Evolutionary conservation across 2,888 invertebrate genomes (phyloP), one percentile per base, ranked within the genome.

Genomic region (Pollenia labialis): DNA sequence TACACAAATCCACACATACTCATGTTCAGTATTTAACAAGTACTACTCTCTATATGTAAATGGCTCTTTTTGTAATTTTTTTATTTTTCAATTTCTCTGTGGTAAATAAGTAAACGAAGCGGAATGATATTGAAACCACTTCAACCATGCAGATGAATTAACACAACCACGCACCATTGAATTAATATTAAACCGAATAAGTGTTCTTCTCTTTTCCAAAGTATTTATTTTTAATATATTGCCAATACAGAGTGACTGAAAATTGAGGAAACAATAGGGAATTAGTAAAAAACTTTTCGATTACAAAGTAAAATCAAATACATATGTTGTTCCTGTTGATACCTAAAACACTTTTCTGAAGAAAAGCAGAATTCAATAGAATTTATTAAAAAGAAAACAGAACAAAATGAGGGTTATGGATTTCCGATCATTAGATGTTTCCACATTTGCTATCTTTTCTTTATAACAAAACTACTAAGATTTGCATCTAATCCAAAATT

Each of bases 81-180:
- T 42, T n/a, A n/a, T 42, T 79, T 56, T 60, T 60, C 14, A 58
- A 44, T 18, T 71, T 9, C 60, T 79, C 79, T 8, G 58, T 75
- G 42, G n/a, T 72, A 80, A 86, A 83, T 69, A 71, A 80, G 60
- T 60, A 56, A 83, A 83, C 83, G 80, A 83, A 62, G 83, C 86
- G 83, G 80, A 86, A 81, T 86, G 86, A 86, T 86, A 86, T 86
- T 86, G 86, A 86, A 86, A 86, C 66, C 80, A 83, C 80, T 83
- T 76, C 68, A 81, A 40, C 52, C 72, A 74, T 80, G 71, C 76
- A 76, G 72, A 81, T 69, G 66, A 81, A 86, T 83, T 86, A 83
- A 86, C 71, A 76, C 75, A 72, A 76, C n/a, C 64, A 81, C 80
- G 83, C 75, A 83, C 64, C 80, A 76, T 75, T 83, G 80, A 72